Base-by-base conservation (phyloP, 2,113 vertebrate genomes). In the Tachysurus vachellii region DNA sequence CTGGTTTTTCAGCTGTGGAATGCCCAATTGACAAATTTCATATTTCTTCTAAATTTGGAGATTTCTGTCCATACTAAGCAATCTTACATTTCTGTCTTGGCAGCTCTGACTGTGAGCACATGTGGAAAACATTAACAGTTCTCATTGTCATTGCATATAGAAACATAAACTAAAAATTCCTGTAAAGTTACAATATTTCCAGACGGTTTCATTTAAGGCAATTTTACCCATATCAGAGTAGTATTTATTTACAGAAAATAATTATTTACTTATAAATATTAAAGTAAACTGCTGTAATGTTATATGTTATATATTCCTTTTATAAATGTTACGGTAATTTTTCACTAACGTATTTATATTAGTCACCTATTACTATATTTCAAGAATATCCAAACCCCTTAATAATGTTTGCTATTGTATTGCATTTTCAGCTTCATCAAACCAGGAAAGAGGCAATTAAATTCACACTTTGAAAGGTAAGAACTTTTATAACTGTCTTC, bases 1-100 rank as follows among this genome's bases (percentile, higher is more conserved):
- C 93, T 93, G 94, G 95, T 96, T 96, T 96, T 95, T 95, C 95
- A 54, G 47, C 94, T 94, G 96, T 96, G 95, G 95, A 97, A 96
- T 95, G 95, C 93, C 92, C 89, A 91, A 95, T 96, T 96, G 95
- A 96, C 94, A 96, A 96, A 97, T 97, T 97, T 97, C 96, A 98
- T 98, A 97, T 97, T 98, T 98, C 97, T 98, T 98, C 97, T 98
- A 98, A 98, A 98, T 98, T 98, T 99, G 98, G 97, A 96, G 95
- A 96, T 97, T 97, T 97, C 95, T 97, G 95, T 95, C 95, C 95
- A 94, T 96, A 95, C 95, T 92, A 93, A 93, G 95, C 36, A 36
- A 36, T 36, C 36, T 36, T 36, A 36, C 36, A 36, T 36, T 36
- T 36, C 36, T 36, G 95, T 94, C 93, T 96, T 96, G 95, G 95